phyloP scores from a whole-genome alignment of 2,797 vertebrate species.

The Chelon labrosus region DNA sequence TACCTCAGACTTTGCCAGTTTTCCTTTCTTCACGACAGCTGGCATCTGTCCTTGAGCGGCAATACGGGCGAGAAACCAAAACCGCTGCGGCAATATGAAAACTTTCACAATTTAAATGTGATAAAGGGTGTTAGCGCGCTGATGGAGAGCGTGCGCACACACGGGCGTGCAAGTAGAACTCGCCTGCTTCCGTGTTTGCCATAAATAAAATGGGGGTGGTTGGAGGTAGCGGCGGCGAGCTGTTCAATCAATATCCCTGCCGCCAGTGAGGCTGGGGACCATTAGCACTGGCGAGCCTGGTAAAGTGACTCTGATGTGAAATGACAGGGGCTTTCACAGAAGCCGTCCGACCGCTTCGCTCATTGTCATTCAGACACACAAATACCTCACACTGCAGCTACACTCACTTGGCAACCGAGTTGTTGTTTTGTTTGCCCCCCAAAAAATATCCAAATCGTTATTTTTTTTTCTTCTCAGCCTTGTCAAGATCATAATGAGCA shows the following conservation, averaged over 20 bases:
- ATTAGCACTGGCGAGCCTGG: slow-evolving; percentile 68
- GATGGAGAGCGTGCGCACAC: slow-evolving; percentile 1
- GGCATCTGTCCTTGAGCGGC: slow-evolving; percentile 14
- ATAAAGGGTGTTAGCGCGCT: background rate
- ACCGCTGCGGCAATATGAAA: slow-evolving; percentile 3
- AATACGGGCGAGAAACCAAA: slow-evolving; percentile 1
- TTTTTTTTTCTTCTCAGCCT: background rate
- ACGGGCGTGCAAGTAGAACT: slow-evolving; percentile 20
- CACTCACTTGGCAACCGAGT: slow-evolving; percentile 27
- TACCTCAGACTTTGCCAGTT: slow-evolving; percentile 12
- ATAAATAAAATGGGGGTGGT: slow-evolving; percentile 39
- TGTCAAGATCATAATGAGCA: background rate
- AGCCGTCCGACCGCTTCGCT: slow-evolving; percentile 57
- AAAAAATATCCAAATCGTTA: slow-evolving; percentile 13
- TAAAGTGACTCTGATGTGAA: slow-evolving; percentile 75
- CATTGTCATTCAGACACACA: slow-evolving; percentile 58
- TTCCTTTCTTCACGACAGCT: slow-evolving; percentile 24
- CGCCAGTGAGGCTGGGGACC: slow-evolving; percentile 56
- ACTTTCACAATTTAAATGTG: slow-evolving; percentile 12
- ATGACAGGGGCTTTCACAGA: slow-evolving; percentile 78
- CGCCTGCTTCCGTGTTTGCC: slow-evolving; percentile 10
- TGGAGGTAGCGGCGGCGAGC: slow-evolving; percentile 34
- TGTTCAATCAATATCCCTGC: slow-evolving; percentile 66
- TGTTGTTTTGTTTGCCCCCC: slow-evolving; percentile 34
- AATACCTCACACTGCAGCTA: slow-evolving; percentile 39